Evolutionary conservation across 2,113 vertebrate species (phyloP), one percentile per base, ranked within the genome.

Genomic region (Amblyornis subalaris): DNA sequence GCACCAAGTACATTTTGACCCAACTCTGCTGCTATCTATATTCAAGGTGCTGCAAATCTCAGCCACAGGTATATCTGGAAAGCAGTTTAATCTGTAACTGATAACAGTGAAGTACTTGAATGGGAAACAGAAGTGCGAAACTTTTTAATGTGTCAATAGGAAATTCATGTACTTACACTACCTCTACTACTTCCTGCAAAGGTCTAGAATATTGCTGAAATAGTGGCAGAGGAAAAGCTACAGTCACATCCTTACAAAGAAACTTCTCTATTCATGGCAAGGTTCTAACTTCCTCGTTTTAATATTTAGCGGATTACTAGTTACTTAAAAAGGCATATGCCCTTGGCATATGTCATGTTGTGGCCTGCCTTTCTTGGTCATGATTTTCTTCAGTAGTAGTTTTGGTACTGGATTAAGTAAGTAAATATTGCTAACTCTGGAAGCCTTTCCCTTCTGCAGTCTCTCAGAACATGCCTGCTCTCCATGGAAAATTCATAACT

Each of bases 241-340:
- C 17, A 45, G 24, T 26, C 16, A n/a, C 10, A 23, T n/a, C 8
- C 38, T 50, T 44, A n/a, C 1, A 13, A 51, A 75, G 44, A 9
- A 0, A 2, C 6, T 42, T 42, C 40, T 13, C 29, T 23, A 1
- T 47, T 11, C 16, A n/a, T 28, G 14, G 24, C 3, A 9, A 36
- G 14, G 14, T 55, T 53, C 24, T 38, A 45, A 50, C 15, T 67
- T 33, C 33, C n/a, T 26, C 3, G 33, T 6, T 58, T 87, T 80
- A 45, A 18, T 54, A 28, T 45, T 23, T 22, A 54, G 19, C 12
- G n/a, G 50, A 14, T n/a, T 33, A 9, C 15, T 48, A 71, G 35
- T 47, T 83, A 28, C 5, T 4, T 55, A 10, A 24, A 40, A 31
- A 36, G 28, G 33, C 9, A n/a, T 14, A 10, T 20, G 20, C 44